Evolutionary conservation across 1,140 invertebrate species (phyloP).

Genomic region (Conus ventricosus): DNA sequence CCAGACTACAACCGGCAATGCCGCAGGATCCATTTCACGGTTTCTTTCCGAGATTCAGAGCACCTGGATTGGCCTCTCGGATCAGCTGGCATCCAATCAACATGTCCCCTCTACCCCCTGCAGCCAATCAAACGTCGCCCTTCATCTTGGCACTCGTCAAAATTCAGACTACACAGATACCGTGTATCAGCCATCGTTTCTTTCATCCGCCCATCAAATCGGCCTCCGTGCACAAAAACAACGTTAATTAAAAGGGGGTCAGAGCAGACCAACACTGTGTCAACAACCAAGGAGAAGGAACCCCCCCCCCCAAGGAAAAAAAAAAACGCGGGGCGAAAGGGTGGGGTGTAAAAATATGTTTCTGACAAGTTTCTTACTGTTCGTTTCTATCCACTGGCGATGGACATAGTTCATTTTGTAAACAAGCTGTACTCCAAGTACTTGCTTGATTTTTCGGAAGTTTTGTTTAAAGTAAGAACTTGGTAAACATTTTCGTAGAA

Average conservation of each 20-base stretch:
- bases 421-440: too few relatives aligned
- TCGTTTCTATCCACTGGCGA: too few relatives aligned
- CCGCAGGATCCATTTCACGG: not conserved
- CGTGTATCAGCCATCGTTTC: not conserved
- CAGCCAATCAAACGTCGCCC: conserved; percentile 16
- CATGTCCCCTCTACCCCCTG: conserved; percentile 5
- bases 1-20: not conserved
- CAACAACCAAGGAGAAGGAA: too few relatives aligned
- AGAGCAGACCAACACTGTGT: not conserved
- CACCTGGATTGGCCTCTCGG: conserved; percentile 12
- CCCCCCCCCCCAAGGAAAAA: too few relatives aligned
- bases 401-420: too few relatives aligned
- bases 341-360: too few relatives aligned
- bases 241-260: conserved; percentile 12
- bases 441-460: too few relatives aligned
- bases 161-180: conserved; percentile 10
- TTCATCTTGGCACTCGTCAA: conserved; percentile 2
- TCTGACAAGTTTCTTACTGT: too few relatives aligned
- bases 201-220: conserved; percentile 18
- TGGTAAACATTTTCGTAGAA: too few relatives aligned
- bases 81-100: conserved; percentile 27
- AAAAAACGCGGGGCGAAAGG: too few relatives aligned
- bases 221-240: not conserved
- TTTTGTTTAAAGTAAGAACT: too few relatives aligned
- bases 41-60: not conserved